phyloP scores from a whole-genome alignment of 2,113 vertebrate species.

The Melanerpes formicivorus region DNA sequence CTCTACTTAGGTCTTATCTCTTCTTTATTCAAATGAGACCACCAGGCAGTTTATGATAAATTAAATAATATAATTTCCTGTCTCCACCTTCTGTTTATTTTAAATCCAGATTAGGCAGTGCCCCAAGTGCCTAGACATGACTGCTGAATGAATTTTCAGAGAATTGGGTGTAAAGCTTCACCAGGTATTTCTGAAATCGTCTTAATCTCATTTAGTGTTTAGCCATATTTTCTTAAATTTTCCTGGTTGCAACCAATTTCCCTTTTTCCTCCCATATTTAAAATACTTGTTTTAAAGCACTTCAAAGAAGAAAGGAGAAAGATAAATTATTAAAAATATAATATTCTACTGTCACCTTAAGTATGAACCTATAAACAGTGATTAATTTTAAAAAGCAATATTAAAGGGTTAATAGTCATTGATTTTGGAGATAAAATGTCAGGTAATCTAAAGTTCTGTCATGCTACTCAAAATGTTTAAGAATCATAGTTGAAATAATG shows the following conservation, averaged over 20 bases:
- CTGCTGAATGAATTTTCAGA: background rate
- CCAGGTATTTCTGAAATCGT: background rate
- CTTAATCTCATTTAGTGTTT: background rate
- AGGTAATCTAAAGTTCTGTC: background rate
- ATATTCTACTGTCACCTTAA: background rate
- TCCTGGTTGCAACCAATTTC: background rate
- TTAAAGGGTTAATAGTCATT: background rate
- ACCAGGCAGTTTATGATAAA: background rate
- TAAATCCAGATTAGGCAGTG: background rate
- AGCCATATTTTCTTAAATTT: background rate
- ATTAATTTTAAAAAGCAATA: background rate
- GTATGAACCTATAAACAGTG: background rate
- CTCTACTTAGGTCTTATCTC: background rate
- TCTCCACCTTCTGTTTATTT: background rate
- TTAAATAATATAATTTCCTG: background rate
- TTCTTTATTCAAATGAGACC: background rate
- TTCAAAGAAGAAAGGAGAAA: background rate
- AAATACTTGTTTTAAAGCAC: background rate
- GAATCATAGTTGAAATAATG: background rate
- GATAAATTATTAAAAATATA: background rate
- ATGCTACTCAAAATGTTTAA: background rate
- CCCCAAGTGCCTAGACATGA: background rate
- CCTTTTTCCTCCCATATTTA: background rate
- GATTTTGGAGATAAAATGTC: background rate
- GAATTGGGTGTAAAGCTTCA: fast-evolving